Conservation (phyloP, 2,113 vertebrate genomes). For the Phyllostomus discolor region DNA sequence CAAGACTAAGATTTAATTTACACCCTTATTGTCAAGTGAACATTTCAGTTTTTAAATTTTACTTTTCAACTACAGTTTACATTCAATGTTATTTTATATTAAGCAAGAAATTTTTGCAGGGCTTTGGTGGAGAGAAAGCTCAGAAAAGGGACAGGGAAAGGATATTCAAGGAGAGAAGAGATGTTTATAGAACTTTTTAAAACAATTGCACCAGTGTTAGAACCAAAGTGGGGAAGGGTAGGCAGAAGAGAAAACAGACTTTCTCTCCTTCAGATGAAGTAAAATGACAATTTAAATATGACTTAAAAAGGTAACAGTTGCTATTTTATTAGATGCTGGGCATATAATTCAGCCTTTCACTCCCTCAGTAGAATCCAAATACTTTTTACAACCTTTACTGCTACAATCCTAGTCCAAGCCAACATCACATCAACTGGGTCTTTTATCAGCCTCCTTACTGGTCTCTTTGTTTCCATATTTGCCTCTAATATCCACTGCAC, state of each 20-base stretch:
- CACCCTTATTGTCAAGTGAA: background rate
- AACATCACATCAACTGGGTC: background rate
- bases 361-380: background rate
- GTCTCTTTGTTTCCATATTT: background rate
- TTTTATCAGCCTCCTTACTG: background rate
- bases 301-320: background rate
- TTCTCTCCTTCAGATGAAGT: background rate
- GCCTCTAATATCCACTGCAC: background rate
- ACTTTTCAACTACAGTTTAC: background rate
- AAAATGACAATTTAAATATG: conserved; percentile 27
- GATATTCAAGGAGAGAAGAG: background rate
- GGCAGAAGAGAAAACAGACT: background rate
- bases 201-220: background rate
- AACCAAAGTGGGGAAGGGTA: background rate
- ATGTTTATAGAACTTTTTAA: background rate
- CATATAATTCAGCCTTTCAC: background rate
- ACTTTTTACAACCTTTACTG: background rate
- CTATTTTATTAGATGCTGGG: background rate
- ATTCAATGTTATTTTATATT: background rate
- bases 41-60: background rate
- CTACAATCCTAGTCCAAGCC: background rate
- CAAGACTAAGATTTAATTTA: background rate
- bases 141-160: background rate
- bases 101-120: background rate
- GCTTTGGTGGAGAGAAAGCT: background rate